Base-by-base conservation (phyloP, 92 coral and sea anemone genomes). In the Epizoanthus rinbou region DNA sequence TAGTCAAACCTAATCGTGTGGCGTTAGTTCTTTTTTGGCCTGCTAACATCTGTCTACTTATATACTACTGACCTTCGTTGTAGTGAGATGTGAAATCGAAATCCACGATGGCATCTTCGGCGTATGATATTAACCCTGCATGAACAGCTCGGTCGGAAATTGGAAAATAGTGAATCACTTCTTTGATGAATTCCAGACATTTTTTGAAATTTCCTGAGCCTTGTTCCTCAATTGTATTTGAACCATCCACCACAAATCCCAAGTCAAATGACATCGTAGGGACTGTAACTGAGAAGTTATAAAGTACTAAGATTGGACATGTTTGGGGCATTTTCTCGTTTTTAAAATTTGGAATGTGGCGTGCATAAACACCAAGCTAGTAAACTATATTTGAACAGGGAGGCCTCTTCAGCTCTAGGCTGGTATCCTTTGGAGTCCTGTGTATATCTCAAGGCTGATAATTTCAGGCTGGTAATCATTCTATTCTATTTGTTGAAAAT, bases 171-270 rank as follows among this genome's bases (percentile, higher is more conserved):
- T 89, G 89, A 22, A 91, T 75, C 6, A 92, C 87, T 19, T 86
- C 85, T 64, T 95, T 95, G 54, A 93, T 93, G 64, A 92, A 95
- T 54, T 95, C 92, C 31, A 95, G 86, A 62, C 87, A 81, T 82
- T 88, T 88, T 31, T 90, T 88, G 79, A 95, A 95, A 86, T 95
- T 95, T 19, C 94, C 94, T 4, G 91, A 35, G 1, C 97, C 97
- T 83, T 92, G 93, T 8, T 90, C 92, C 16, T 93, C 92, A 8
- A 92, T 89, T 5, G 75, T 82, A 28, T 84, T 83, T 53, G 98
- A 95, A 50, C 97, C 97, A 72, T 95, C 98, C 18, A 95, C 94
- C 21, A 92, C 82, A 65, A 95, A 95, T 21, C 92, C 97, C 57
- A 95, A 79, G 84, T 95, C 98, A 65, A 95, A 75, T 62, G 91